Base-by-base conservation (phyloP, 2,797 vertebrate genomes). In the Hydrocynus forskahlii region DNA sequence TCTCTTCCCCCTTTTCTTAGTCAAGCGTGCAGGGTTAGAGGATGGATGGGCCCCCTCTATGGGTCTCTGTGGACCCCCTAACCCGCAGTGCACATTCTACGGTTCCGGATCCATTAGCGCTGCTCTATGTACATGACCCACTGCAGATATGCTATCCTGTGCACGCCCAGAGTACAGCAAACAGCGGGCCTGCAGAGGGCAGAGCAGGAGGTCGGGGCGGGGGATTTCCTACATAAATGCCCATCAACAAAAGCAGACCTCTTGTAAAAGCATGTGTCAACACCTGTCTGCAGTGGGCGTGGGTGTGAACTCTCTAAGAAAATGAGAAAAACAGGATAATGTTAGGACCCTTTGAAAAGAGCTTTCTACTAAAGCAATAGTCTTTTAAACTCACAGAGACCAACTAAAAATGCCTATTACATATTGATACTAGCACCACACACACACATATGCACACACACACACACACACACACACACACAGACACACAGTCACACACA, bases 221-320 rank as follows among this genome's bases (percentile, higher is more conserved):
- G 89, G 86, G 88, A 13, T 13, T 91, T 92, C 88, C 90, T 88
- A 90, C 87, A 89, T 45, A 90, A 89, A 87, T 85, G 68, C 52
- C 88, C 89, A 89, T 85, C 85, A 87, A 87, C 19, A 40, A 80
- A 12, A 57, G 5, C 35, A 76, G 38, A 23, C 64, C 87, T 91
- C 87, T 77, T 90, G 89, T 88, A 88, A 89, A 80, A 90, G 91
- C 90, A 88, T 89, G 90, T 88, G 90, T 90, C 91, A 91, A 87
- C 90, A 88, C 86, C 87, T 67, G 72, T 89, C 91, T 91, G 88
- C 88, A 89, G 89, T 68, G 23, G 69, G 57, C 48, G 62, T 43
- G 35, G 14, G 38, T 75, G 35, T 62, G 55, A 12, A 52, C n/a
- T 23, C 1, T 60, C 6, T 7, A n/a, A 5, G 54, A 57, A 57